A percentile compares a stretch with the other conserved stretches of the same genome.
Conservation (phyloP, 2,113 vertebrate species). For the Loxodonta africana region DNA sequence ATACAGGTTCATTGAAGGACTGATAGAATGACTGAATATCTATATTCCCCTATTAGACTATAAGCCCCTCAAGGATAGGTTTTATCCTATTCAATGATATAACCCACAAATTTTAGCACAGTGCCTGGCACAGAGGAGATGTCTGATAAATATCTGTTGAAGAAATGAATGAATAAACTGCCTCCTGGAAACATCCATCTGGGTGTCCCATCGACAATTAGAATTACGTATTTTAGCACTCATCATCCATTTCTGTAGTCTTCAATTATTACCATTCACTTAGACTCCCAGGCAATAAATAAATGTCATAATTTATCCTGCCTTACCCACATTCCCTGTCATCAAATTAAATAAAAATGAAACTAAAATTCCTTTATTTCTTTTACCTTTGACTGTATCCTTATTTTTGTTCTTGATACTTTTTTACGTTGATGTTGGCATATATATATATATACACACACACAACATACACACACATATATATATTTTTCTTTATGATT, state of each 20-base stretch:
- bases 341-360: background rate
- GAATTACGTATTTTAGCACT: background rate
- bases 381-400: background rate
- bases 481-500: background rate
- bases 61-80: background rate
- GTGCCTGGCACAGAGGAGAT: background rate
- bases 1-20: background rate
- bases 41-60: background rate
- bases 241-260: background rate
- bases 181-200: background rate
- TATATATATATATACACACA: background rate
- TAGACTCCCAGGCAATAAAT: background rate
- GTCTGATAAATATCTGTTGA: background rate
- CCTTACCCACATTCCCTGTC: background rate
- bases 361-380: background rate
- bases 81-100: constrained; percentile 43
- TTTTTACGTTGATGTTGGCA: background rate
- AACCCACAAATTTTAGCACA: background rate
- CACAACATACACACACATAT: too few species aligned
- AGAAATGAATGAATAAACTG: background rate
- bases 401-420: background rate
- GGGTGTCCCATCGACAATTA: background rate
- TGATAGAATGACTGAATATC: background rate
- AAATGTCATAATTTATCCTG: background rate
- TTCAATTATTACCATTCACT: background rate